A percentile compares a stretch with the other conserved stretches of the same genome.
Conservation (phyloP, 2,888 invertebrate genomes). For the Operophtera brumata region DNA sequence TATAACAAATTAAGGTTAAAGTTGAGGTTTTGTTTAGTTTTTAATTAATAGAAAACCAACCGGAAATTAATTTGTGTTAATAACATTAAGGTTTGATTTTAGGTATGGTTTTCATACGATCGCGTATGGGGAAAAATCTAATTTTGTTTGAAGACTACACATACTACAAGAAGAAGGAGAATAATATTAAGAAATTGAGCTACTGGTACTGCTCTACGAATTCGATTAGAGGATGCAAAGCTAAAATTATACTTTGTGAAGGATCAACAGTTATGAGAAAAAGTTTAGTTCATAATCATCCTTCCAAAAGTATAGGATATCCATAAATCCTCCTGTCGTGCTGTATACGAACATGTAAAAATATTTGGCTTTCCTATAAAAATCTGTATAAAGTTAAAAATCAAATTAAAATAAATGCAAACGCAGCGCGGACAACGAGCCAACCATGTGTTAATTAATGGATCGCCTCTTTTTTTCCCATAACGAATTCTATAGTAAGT, state of each 20-base stretch:
- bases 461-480: no score
- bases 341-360: no score
- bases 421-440: no score
- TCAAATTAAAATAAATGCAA: no score
- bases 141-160: neutral
- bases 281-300: constrained; percentile 23
- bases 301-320: neutral
- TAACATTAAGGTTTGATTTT: neutral
- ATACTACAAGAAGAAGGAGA: neutral
- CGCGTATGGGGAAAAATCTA: neutral
- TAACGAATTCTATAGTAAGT: no score
- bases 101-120: neutral
- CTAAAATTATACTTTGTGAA: constrained; percentile 9
- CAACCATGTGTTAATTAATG: no score
- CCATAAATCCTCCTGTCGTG: neutral
- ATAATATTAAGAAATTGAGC: neutral
- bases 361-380: no score
- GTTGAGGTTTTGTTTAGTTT: no score
- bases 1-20: no score
- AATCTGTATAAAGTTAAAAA: no score
- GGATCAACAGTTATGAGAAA: neutral
- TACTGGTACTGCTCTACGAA: constrained; percentile 33
- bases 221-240: constrained; percentile 24
- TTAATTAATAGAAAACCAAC: no score
- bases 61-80: no score